Percentiles rank a stretch among this genome's conserved stretches.
phyloP scores from a whole-genome alignment of 1,140 invertebrate species.

The Drosophila auraria region DNA sequence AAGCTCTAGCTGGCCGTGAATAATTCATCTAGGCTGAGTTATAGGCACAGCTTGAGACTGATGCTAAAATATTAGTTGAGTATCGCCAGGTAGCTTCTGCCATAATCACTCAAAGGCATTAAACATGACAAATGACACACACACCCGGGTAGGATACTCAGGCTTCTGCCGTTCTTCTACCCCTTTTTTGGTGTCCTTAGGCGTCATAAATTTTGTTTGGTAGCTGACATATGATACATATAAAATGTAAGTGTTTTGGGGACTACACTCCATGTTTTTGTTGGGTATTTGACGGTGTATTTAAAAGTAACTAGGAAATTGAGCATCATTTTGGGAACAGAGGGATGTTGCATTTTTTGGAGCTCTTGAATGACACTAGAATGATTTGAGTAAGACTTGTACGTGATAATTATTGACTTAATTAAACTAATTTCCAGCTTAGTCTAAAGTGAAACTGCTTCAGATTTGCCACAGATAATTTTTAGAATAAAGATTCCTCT shows the following conservation, averaged over 20 bases:
- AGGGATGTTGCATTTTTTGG: too few species aligned
- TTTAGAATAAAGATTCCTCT: too few species aligned
- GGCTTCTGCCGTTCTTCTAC: neutral
- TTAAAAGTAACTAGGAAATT: neutral
- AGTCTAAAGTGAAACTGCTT: too few species aligned
- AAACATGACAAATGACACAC: constrained; percentile 74
- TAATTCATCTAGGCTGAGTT: constrained; percentile 61
- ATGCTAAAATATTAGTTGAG: constrained; percentile 73
- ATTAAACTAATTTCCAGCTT: too few species aligned
- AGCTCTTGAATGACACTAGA: too few species aligned
- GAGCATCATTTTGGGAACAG: too few species aligned
- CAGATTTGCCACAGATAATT: too few species aligned
- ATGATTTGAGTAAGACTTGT: too few species aligned
- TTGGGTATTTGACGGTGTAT: neutral
- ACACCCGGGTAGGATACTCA: neutral
- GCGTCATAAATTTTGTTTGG: constrained; percentile 64
- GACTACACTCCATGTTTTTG: neutral
- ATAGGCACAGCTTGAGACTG: constrained; percentile 60
- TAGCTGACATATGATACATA: constrained; percentile 28
- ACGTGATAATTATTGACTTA: too few species aligned
- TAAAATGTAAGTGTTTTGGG: constrained; percentile 36
- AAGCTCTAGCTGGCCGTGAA: constrained; percentile 38
- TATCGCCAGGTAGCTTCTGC: constrained; percentile 52
- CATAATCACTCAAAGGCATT: constrained; percentile 79
- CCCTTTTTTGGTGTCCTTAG: constrained; percentile 16